Evolutionary conservation across 2,888 invertebrate genomes (phyloP).

Genomic region (Philhelius pedissequus): DNA sequence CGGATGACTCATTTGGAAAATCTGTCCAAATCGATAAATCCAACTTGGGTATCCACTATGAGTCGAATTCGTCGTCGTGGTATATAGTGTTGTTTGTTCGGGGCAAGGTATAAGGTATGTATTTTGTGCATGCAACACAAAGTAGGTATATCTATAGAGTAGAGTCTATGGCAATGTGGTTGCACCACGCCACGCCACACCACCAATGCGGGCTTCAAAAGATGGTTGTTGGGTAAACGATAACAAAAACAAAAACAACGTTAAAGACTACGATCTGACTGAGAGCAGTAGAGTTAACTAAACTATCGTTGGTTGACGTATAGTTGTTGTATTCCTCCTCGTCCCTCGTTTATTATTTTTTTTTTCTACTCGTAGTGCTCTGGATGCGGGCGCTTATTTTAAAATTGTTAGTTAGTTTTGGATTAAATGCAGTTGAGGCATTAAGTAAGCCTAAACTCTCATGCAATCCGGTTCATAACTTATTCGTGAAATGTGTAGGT

Average conservation of each 20-base stretch:
- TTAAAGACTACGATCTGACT: slow-evolving; percentile 12
- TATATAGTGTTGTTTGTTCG: neutral
- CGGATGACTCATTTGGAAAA: slow-evolving; percentile 66
- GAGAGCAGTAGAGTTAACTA: slow-evolving; percentile 13
- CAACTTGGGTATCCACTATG: slow-evolving; percentile 44
- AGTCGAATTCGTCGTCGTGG: slow-evolving; percentile 8
- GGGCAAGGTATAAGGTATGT: neutral
- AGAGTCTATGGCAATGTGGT: slow-evolving; percentile 24
- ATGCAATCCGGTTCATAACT: slow-evolving; percentile 60
- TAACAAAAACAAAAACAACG: neutral
- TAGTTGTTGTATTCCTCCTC: neutral
- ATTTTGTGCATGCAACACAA: slow-evolving; percentile 41
- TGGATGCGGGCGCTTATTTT: slow-evolving; percentile 61
- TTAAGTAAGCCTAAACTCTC: slow-evolving; percentile 45
- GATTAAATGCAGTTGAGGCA: slow-evolving; percentile 48
- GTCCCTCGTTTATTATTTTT: neutral
- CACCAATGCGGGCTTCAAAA: slow-evolving; percentile 51
- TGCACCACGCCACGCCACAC: slow-evolving; percentile 29
- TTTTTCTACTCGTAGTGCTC: no score
- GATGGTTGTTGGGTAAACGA: slow-evolving; percentile 56
- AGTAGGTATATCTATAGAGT: neutral
- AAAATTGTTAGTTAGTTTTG: slow-evolving; percentile 52
- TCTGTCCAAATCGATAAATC: slow-evolving; percentile 68
- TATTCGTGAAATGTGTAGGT: slow-evolving; percentile 19
- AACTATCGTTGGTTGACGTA: slow-evolving; percentile 15